Conservation (phyloP, 2,113 vertebrate species). For the Prionailurus viverrinus region DNA sequence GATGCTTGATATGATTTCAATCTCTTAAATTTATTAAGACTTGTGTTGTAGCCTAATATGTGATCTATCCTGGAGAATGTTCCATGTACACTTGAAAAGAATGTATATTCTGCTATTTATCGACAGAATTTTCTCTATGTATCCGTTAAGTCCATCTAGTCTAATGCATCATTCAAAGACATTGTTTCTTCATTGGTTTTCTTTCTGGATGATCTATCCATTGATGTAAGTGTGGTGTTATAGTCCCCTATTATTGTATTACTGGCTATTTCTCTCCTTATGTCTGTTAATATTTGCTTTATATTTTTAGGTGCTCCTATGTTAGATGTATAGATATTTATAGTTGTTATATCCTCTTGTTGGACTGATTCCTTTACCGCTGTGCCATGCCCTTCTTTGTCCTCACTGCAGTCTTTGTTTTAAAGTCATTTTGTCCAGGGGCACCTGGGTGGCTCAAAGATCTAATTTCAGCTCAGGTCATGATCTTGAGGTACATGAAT, state of each 20-base stretch:
- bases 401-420: neutral
- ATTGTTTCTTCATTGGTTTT: neutral
- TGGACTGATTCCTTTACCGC: neutral
- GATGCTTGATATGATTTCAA: neutral
- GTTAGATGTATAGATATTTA: neutral
- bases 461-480: too few species aligned
- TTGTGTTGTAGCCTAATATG: neutral
- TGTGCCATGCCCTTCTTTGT: neutral
- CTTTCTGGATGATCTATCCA: neutral
- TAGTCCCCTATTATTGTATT: neutral
- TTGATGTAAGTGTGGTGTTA: neutral
- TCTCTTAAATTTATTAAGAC: neutral
- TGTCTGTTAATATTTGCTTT: neutral
- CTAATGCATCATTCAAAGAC: neutral
- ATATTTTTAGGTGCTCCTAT: neutral
- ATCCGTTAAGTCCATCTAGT: neutral
- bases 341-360: neutral
- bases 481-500: too few species aligned
- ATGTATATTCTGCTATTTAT: neutral
- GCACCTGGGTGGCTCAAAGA: too few species aligned
- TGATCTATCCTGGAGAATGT: neutral
- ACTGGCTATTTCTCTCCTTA: neutral
- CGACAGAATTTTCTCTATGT: neutral
- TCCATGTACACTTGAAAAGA: neutral
- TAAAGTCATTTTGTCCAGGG: neutral